Base-by-base conservation (phyloP, 2,888 invertebrate genomes). In the Catocala nupta region DNA sequence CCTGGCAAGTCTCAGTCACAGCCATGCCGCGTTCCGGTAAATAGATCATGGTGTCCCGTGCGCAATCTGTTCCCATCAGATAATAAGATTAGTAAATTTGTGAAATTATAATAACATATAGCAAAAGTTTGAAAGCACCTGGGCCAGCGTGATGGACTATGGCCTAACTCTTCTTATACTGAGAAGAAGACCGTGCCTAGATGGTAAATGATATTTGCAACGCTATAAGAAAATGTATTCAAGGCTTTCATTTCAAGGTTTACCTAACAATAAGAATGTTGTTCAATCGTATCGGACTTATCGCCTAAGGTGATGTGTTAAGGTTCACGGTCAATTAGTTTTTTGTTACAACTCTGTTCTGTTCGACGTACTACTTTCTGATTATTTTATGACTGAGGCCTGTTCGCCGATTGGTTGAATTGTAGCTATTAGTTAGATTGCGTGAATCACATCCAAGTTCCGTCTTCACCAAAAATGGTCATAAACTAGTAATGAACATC, bases 31-130 rank as follows among this genome's bases (percentile, higher is more conserved):
- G 90, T 60, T 89, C 90, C 5, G 89, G 90, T 86, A 95, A 96
- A 79, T 92, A 83, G 61, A 94, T 80, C 68, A 86, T 85, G 25
- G 90, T 87, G 83, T 96, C 96, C 61, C 95, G 92, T n/a, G 96
- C 96, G 83, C 96, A 96, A 83, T 96, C 96, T 96, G 88, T 60
- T 65, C 13, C 55, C 70, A 63, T 43, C 51, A 65, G 54, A 58
- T 53, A 49, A 54, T 5, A 43, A 5, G 43, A 5, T 49, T 54
- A 51, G 11, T 45, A 55, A 60, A 54, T 48, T 48, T 48, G 48
- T 44, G 11, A 16, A 7, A 9, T 9, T 43, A 25, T 16, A 16
- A 53, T 7, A 39, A 52, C 7, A 11, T 12, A 11, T n/a, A 9
- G 12, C 0, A 44, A 44, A 44, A 44, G 11, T 44, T 25, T 25